Evolutionary conservation across 2,888 invertebrate species (phyloP), one percentile per base, ranked within the genome.

Genomic region (Abrostola tripartita): DNA sequence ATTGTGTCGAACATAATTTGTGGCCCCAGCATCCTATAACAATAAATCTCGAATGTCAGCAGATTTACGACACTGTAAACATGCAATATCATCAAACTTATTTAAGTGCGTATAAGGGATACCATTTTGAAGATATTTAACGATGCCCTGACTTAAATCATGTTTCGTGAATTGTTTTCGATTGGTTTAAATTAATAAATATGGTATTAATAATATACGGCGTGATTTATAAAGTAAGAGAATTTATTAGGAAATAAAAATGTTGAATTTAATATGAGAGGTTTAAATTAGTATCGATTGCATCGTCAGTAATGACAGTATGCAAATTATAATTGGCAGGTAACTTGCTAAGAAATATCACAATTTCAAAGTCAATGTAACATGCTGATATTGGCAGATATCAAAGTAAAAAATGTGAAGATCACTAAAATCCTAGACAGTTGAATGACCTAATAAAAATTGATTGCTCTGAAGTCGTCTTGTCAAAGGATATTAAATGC

Each of bases 11-110:
- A 87, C 85, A 85, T 76, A 79, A 79, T 79, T 79, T 79, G 89
- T 89, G 87, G 83, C 82, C 78, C 85, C 81, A 79, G 78, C 83
- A 79, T 84, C 86, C 85, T 87, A 88, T 86, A 88, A 85, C 88
- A 81, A 92, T 92, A 93, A 92, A 93, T 92, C 89, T 86, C 71
- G 61, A 76, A 76, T 82, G 88, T 86, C 86, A 87, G 83, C 86
- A 85, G 89, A 92, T 92, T 92, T 92, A 93, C 89, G 87, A 83
- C 84, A 84, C 89, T 81, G 88, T 92, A 92, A 92, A 92, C 88
- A 88, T 88, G 90, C 85, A 88, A 91, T 88, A 90, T 89, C 91
- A 88, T 90, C 81, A 83, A 80, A 88, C 64, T 76, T 79, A 88
- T 86, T 89, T 87, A 85, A 88, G 82, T 80, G 81, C 69, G 70